Conservation (phyloP, 1,140 invertebrate species). For the Gonatopus flavifemur region DNA sequence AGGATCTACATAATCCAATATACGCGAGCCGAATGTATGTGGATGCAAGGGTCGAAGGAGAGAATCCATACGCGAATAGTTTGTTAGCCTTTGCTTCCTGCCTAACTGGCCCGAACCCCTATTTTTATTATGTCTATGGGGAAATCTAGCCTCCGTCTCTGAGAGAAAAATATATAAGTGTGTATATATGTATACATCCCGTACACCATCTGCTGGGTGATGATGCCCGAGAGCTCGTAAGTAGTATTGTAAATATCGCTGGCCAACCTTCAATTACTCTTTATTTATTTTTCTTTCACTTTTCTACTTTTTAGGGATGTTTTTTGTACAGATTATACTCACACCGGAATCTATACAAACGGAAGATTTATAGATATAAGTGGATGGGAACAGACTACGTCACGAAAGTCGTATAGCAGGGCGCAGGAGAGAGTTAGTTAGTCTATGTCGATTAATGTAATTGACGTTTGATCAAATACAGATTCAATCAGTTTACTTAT, state of each 20-base stretch:
- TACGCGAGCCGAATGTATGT: too few species aligned
- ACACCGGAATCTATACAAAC: too few species aligned
- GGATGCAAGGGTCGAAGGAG: conserved; percentile 35
- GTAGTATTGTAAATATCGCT: conserved; percentile 25
- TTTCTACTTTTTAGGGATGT: too few species aligned
- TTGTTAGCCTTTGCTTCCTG: conserved; percentile 32
- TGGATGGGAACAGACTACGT: too few species aligned
- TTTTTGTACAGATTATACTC: too few species aligned
- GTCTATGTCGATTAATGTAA: too few species aligned
- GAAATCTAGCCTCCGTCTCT: conserved; percentile 40
- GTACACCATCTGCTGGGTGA: conserved; percentile 46
- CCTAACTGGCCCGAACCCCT: conserved; percentile 11
- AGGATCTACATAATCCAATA: conserved; percentile 45
- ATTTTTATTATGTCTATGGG: conserved; percentile 49
- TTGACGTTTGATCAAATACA: too few species aligned
- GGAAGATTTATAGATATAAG: too few species aligned
- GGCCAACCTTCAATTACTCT: conserved; percentile 41
- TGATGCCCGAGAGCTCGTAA: conserved; percentile 18
- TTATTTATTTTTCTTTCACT: conserved; percentile 35
- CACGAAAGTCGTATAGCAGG: too few species aligned
- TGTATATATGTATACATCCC: too few species aligned
- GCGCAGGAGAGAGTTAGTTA: too few species aligned
- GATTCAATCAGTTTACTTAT: too few species aligned
- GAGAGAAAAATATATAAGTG: conserved; percentile 15
- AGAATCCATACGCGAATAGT: conserved; percentile 39